Percentiles rank a stretch among this genome's conserved stretches.
Evolutionary conservation across 2,797 vertebrate genomes (phyloP).

Genomic region (Passerculus sandwichensis): DNA sequence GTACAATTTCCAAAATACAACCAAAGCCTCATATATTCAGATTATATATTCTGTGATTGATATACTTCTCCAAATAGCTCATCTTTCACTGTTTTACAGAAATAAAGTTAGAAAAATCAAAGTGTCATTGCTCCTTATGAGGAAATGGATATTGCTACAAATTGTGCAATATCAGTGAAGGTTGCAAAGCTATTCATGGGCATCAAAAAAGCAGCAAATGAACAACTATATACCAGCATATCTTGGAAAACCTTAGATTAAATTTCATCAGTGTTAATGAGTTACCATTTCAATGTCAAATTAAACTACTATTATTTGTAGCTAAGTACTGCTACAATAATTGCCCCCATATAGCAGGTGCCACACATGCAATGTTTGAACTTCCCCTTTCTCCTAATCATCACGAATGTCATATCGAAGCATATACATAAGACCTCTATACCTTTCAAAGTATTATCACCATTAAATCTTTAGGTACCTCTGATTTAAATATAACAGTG

Average conservation of each 20-base stretch:
- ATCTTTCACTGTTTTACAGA: not conserved
- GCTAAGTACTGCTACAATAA: not conserved
- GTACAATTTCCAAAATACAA: not conserved
- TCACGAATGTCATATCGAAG: not conserved
- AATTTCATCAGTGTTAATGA: not conserved
- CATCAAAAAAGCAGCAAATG: not conserved
- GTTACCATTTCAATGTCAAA: constrained; percentile 3
- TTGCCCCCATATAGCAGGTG: not conserved
- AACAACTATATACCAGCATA: not conserved
- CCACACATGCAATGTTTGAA: not conserved
- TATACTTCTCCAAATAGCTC: not conserved
- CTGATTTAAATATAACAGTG: not conserved
- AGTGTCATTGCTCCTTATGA: not conserved
- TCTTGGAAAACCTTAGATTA: not conserved
- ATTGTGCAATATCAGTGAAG: not conserved
- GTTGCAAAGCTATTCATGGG: not conserved
- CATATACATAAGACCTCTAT: not conserved
- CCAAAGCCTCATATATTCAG: not conserved
- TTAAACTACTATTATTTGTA: not conserved
- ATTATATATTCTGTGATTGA: not conserved
- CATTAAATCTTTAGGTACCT: not conserved
- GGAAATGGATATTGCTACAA: not conserved
- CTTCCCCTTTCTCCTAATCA: not conserved
- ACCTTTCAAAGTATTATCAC: not conserved
- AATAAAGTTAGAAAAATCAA: not conserved